Conservation (phyloP, 2,113 vertebrate species). For the Coptodon rendalli region DNA sequence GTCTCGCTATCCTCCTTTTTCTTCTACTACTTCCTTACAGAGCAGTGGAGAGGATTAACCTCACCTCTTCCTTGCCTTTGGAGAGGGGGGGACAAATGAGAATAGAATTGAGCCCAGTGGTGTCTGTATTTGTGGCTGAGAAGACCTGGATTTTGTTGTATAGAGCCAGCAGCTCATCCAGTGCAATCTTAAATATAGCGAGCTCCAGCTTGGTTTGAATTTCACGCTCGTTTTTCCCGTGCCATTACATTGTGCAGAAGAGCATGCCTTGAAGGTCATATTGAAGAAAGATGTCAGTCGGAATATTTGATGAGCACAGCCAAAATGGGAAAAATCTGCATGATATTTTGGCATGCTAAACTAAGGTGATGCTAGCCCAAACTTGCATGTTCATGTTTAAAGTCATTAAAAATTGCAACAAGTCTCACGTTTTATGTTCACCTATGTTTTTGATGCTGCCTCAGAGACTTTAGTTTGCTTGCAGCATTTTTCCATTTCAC, state of each 20-base stretch:
- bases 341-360: not conserved
- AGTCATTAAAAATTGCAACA: not conserved
- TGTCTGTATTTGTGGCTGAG: not conserved
- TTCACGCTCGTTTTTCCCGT: not conserved
- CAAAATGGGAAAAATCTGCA: not conserved
- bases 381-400: not conserved
- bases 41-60: conserved; percentile 41
- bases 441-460: not conserved
- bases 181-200: not conserved
- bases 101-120: not conserved
- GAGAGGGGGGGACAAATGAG: conserved; percentile 2
- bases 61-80: conserved; percentile 4
- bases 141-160: not conserved
- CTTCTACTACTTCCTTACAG: not conserved
- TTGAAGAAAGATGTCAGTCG: not conserved
- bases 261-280: conserved; percentile 11
- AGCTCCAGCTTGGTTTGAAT: not conserved
- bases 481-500: not conserved
- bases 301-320: not conserved
- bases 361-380: not conserved
- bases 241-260: not conserved
- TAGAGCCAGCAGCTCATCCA: not conserved
- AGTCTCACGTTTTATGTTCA: not conserved
- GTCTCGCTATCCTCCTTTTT: not conserved
- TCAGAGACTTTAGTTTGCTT: conserved; percentile 26